A percentile compares a stretch with the other conserved stretches of the same genome.
These are phyloP conservation scores for Columba livia DNA, from an alignment of 2,113 vertebrate species.

Conservation along the genomic window DNA sequence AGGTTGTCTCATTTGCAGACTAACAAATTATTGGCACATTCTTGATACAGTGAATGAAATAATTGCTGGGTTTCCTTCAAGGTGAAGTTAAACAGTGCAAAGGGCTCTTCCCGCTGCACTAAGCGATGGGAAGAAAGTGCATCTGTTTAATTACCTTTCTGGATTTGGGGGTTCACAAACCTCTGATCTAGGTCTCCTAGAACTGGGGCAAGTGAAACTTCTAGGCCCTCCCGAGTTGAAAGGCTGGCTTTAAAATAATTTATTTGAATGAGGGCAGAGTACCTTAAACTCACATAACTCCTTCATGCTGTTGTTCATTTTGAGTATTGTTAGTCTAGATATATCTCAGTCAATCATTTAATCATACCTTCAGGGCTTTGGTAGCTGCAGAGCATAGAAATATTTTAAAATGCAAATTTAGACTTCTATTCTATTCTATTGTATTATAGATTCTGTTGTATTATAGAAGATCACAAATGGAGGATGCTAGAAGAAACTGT, in stretches of 20 bases:
- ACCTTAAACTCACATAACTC: background rate
- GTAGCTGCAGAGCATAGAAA: background rate
- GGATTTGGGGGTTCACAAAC: background rate
- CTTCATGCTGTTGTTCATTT: background rate
- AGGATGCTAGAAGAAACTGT: background rate
- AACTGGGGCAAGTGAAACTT: background rate
- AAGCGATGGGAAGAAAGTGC: background rate
- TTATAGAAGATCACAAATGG: background rate
- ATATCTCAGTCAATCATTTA: background rate
- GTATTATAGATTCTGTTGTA: accelerated
- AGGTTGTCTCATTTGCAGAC: background rate
- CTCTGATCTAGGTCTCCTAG: background rate
- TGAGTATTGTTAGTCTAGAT: background rate
- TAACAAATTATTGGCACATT: background rate
- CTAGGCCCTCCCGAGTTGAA: background rate
- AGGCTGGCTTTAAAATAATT: background rate
- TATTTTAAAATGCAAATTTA: background rate
- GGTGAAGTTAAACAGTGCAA: background rate
- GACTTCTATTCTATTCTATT: background rate
- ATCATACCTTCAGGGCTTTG: background rate
- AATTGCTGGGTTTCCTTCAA: background rate
- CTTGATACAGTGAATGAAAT: background rate
- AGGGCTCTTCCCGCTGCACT: background rate
- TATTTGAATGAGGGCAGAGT: background rate
- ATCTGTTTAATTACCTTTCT: background rate